Base-by-base conservation (phyloP, 1,140 invertebrate genomes). In the Ceratitis capitata region DNA sequence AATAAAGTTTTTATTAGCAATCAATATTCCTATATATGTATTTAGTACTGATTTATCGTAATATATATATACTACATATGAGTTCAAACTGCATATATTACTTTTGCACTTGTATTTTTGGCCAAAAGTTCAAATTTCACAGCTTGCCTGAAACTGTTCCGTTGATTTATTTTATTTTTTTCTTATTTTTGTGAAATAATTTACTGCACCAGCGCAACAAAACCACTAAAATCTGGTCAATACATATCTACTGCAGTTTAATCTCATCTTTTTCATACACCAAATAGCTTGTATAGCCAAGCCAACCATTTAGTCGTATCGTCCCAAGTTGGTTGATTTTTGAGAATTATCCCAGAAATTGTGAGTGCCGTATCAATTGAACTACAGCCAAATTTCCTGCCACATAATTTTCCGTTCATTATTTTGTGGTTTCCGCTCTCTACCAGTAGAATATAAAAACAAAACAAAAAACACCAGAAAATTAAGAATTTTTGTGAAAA, bases 351-450 rank as follows among this genome's bases (percentile, higher is more conserved):
- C 26, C 69, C 32, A 39, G 39, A 78, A 45, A 78, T 47, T 78
- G 69, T 45, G 39, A 78, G 69, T 78, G 32, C 9, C 39, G 69
- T 45, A 78, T 78, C 69, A 78, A 86, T 86, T 84, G 85, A 74
- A 86, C 85, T 82, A 78, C 51, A 56, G 85, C 85, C 85, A 86
- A 86, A 86, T 84, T 84, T 86, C 83, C 85, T 84, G 83, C 74
- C 83, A 82, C 26, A 82, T 86, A 86, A 86, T 86, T 86, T 86
- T 86, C 85, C 85, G 85, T 86, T 86, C 61, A 86, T 86, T 84
- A 86, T 86, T 84, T 84, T 86, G 82, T 84, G 85, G 85, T 84
- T 84, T 86, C 85, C 85, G 85, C 61, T 84, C 51, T 53, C 19
- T 29, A 64, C 2, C 29, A 32, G 14, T 64, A 12, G 58, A 64